These are phyloP conservation scores for Channa argus DNA, from an alignment of 2,113 vertebrate species.

Conservation along the genomic window DNA sequence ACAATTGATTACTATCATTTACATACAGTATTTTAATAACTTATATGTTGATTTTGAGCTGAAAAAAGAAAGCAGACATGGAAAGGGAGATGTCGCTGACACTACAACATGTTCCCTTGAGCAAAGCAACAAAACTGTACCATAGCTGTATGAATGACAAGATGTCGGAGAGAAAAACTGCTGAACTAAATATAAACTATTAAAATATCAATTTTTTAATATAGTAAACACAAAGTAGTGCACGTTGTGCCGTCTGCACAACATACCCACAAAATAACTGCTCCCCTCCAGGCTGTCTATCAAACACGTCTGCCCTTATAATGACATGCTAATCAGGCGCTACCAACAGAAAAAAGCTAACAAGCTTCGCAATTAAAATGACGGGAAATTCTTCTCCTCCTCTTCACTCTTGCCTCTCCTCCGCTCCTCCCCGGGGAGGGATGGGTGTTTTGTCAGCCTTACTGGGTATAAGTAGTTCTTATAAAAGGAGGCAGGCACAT, in stretches of 20 bases:
- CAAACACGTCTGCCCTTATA: constrained; percentile 43
- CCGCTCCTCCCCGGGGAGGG: constrained; percentile 9
- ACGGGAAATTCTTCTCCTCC: constrained; percentile 30
- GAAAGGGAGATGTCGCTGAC: too few species aligned
- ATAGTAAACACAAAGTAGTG: constrained; percentile 31
- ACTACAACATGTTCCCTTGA: neutral
- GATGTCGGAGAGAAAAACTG: neutral
- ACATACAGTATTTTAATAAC: too few species aligned
- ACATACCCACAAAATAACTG: constrained; percentile 14
- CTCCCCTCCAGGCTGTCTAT: constrained; percentile 44
- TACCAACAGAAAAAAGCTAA: constrained; percentile 39
- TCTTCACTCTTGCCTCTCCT: constrained; percentile 2
- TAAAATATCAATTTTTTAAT: constrained; percentile 3
- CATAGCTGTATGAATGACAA: neutral
- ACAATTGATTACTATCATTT: too few species aligned
- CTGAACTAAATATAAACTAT: too few species aligned
- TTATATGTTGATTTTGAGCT: too few species aligned
- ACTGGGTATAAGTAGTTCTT: constrained; percentile 29
- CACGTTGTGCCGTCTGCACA: neutral
- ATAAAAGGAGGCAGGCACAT: constrained; percentile 31
- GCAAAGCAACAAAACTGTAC: neutral
- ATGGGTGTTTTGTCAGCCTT: constrained; percentile 29
- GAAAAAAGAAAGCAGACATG: too few species aligned
- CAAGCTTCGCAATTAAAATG: constrained; percentile 65
- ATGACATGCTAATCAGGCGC: constrained; percentile 59